phyloP scores from a whole-genome alignment of 2,113 vertebrate genomes.

The Pogona vitticeps region DNA sequence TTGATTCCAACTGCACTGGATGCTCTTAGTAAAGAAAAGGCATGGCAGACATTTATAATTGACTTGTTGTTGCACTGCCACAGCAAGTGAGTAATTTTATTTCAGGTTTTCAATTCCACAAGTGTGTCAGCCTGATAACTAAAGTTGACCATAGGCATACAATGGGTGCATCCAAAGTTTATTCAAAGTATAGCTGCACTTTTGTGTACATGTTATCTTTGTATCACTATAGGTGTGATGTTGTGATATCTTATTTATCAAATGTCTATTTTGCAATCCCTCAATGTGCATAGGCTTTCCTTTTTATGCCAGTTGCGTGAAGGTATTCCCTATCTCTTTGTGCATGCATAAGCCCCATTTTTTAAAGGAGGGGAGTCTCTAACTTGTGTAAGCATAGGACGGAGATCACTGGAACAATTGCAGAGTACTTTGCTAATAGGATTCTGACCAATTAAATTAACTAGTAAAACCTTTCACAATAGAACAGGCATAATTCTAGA shows the following conservation, averaged over 20 bases:
- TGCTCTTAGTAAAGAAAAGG: conserved; percentile 97
- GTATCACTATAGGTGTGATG: background rate
- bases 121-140: background rate
- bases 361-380: too few species aligned
- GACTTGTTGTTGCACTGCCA: conserved; percentile 97
- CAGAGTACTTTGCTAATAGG: too few species aligned
- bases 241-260: background rate
- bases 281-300: too few species aligned
- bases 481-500: too few species aligned
- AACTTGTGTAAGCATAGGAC: too few species aligned
- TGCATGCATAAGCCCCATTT: too few species aligned
- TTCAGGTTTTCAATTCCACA: conserved; percentile 1
- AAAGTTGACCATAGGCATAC: background rate
- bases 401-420: too few species aligned
- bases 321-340: too few species aligned
- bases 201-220: background rate
- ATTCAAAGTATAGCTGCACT: background rate
- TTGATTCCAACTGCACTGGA: conserved; percentile 96
- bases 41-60: conserved; percentile 99
- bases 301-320: too few species aligned
- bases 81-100: conserved; percentile 88
- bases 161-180: background rate
- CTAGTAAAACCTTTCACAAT: too few species aligned
- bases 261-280: background rate
- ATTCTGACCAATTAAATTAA: too few species aligned